phyloP scores from a whole-genome alignment of 2,888 invertebrate species.

The Drosophila subquinaria region DNA sequence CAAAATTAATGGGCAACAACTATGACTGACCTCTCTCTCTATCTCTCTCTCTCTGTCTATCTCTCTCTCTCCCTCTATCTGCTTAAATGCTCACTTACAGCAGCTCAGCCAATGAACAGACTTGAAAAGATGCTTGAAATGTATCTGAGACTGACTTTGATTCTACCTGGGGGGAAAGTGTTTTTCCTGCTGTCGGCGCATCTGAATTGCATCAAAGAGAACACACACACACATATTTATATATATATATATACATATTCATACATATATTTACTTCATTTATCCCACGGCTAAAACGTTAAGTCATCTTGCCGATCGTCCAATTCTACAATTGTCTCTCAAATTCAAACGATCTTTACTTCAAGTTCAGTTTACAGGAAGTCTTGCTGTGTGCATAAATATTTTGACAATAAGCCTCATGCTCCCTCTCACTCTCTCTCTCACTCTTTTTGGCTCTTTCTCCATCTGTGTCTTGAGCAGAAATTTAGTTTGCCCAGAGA shows the following conservation, averaged over 20 bases:
- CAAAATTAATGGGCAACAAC: constrained; percentile 70
- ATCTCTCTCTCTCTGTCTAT: constrained; percentile 1
- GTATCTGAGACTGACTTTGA: neutral
- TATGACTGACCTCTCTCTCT: neutral
- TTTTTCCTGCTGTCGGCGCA: constrained; percentile 65
- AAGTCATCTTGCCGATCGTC: constrained; percentile 67
- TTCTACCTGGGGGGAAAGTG: constrained; percentile 70
- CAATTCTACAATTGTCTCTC: constrained; percentile 40
- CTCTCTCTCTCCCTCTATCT: neutral
- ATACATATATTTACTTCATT: constrained; percentile 22
- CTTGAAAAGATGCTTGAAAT: constrained; percentile 19
- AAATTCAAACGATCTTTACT: constrained; percentile 33
- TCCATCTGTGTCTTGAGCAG: no score
- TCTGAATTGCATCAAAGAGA: constrained; percentile 77
- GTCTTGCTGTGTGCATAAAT: constrained; percentile 77
- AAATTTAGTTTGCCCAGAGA: constrained; percentile 4
- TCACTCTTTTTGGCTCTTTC: constrained; percentile 8
- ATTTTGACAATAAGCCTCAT: constrained; percentile 75
- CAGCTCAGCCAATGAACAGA: constrained; percentile 62
- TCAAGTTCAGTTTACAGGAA: constrained; percentile 58
- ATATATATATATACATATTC: constrained; percentile 19
- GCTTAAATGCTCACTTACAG: constrained; percentile 67
- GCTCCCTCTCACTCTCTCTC: neutral
- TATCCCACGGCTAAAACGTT: constrained; percentile 70
- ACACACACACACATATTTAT: constrained; percentile 26